Percentiles rank a stretch among this genome's conserved stretches.
Conservation (phyloP, 92 coral and sea anemone species). For the Desmophyllum pertusum region DNA sequence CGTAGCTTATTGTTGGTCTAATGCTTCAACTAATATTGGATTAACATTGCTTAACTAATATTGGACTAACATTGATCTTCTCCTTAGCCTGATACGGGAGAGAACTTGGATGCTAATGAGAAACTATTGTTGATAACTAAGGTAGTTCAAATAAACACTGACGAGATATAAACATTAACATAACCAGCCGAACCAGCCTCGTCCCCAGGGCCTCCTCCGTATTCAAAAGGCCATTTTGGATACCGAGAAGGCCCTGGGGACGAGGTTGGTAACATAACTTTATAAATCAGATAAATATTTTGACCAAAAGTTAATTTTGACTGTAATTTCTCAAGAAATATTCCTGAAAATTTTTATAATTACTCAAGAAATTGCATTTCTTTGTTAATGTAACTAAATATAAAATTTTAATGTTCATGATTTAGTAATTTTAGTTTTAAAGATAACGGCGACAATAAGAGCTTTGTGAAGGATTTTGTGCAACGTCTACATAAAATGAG, state of each 20-base stretch:
- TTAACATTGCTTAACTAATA: constrained; percentile 25
- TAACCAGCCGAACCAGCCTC: too few species aligned
- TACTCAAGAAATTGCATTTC: not conserved
- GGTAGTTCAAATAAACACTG: constrained; percentile 26
- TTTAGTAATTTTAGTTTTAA: too few species aligned
- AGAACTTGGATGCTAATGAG: constrained; percentile 35
- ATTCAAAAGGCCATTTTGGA: too few species aligned
- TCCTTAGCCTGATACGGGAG: constrained; percentile 39
- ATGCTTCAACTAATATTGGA: constrained; percentile 10
- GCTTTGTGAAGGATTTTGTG: too few species aligned
- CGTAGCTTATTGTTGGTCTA: not conserved
- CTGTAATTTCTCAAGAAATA: not conserved
- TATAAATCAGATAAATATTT: not conserved
- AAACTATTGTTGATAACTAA: constrained; percentile 34
- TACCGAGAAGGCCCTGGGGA: too few species aligned
- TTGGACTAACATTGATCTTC: constrained; percentile 21
- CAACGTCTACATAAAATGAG: too few species aligned
- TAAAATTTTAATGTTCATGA: too few species aligned
- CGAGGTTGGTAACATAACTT: not conserved
- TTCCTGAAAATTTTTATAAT: not conserved
- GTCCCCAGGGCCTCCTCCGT: too few species aligned
- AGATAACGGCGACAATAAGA: too few species aligned
- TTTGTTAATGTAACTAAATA: too few species aligned
- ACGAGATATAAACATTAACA: too few species aligned
- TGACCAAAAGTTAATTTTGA: not conserved